A percentile compares a stretch with the other conserved stretches of the same genome.
Conservation (phyloP, 2,797 vertebrate species). For the Natrix natrix region DNA sequence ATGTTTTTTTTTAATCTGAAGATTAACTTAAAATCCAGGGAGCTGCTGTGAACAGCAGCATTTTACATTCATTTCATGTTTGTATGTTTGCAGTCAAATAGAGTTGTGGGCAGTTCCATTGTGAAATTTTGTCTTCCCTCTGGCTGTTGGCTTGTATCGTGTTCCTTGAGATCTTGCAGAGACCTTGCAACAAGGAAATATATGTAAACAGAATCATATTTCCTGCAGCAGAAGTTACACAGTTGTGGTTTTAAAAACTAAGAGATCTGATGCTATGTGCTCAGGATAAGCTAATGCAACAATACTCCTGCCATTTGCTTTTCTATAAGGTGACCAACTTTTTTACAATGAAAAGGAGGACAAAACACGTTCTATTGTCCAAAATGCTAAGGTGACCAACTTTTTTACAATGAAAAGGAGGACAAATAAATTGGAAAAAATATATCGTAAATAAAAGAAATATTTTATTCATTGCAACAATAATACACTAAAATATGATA, state of each 20-base stretch:
- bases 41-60: conserved; percentile 13
- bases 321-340: no score
- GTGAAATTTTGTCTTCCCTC: neutral
- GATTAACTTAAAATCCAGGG: conserved; percentile 20
- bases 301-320: neutral
- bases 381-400: no score
- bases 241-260: neutral
- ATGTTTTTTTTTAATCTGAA: conserved; percentile 4
- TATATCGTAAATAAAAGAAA: no score
- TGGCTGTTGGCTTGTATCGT: neutral
- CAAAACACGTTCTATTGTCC: no score
- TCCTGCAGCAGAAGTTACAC: neutral
- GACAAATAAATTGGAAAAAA: no score
- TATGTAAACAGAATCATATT: conserved; percentile 18
- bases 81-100: neutral
- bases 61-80: neutral
- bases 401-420: no score
- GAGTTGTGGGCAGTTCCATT: neutral
- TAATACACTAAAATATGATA: no score
- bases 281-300: neutral
- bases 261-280: neutral
- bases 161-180: neutral
- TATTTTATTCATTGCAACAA: no score
- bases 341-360: no score
- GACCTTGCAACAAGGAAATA: neutral